A percentile compares a stretch with the other conserved stretches of the same genome.
These are phyloP conservation scores for Drosophila formosana DNA, from an alignment of 2,888 invertebrate species.

Conservation along the genomic window DNA sequence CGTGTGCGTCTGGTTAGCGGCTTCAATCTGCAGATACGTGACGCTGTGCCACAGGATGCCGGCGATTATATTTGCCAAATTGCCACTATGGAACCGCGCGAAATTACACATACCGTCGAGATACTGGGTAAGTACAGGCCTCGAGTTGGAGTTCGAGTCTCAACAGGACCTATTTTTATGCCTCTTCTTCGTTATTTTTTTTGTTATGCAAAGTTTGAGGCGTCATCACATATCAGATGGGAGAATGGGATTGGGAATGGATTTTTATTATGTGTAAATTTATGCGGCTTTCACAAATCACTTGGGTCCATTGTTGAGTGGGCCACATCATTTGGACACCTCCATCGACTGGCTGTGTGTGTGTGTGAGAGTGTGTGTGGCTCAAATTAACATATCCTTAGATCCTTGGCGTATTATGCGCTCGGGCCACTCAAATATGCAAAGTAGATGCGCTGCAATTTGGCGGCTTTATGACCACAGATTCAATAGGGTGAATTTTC, in stretches of 20 bases:
- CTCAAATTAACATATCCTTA: slow-evolving; percentile 79
- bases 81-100: slow-evolving; percentile 88
- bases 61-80: slow-evolving; percentile 90
- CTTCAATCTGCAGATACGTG: slow-evolving; percentile 88
- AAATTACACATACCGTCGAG: slow-evolving; percentile 89
- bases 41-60: slow-evolving; percentile 88
- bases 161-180: slow-evolving; percentile 4
- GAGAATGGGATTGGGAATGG: slow-evolving; percentile 43
- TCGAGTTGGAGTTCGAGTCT: no score
- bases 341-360: slow-evolving; percentile 23
- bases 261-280: slow-evolving; percentile 64
- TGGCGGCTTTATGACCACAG: slow-evolving; percentile 76
- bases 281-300: slow-evolving; percentile 73
- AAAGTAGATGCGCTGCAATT: slow-evolving; percentile 78
- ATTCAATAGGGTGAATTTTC: slow-evolving; percentile 72
- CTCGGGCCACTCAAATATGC: slow-evolving; percentile 76
- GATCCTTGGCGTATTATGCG: slow-evolving; percentile 60
- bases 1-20: slow-evolving; percentile 88
- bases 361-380: slow-evolving; percentile 29
- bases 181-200: slow-evolving; percentile 5
- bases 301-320: slow-evolving; percentile 75
- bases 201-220: slow-evolving; percentile 73
- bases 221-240: slow-evolving; percentile 29
- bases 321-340: slow-evolving; percentile 73
- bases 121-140: slow-evolving; percentile 87